Conservation (phyloP, 2,113 vertebrate species). For the Mirounga angustirostris region DNA sequence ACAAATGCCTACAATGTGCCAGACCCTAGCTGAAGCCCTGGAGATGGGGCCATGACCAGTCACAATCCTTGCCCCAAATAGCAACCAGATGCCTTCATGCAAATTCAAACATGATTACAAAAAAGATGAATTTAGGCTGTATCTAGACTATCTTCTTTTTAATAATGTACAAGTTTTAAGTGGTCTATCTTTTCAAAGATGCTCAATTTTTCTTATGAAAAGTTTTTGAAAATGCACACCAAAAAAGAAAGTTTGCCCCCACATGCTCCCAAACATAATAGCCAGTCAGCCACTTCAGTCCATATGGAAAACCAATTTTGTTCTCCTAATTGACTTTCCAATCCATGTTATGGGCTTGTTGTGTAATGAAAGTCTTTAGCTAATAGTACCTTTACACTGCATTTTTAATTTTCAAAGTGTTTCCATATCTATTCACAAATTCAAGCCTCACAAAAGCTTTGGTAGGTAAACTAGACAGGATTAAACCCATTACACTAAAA, state of each 20-base stretch:
- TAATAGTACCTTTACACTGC: not conserved
- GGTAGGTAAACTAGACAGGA: not conserved
- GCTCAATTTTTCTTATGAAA: not conserved
- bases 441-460: not conserved
- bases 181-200: not conserved
- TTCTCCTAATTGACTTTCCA: not conserved
- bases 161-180: not conserved
- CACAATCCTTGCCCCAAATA: not conserved
- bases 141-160: not conserved
- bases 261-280: not conserved
- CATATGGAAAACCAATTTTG: not conserved
- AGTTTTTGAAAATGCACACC: not conserved
- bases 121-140: not conserved
- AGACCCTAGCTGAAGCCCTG: not conserved
- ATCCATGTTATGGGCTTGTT: not conserved
- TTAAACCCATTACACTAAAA: not conserved
- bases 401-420: not conserved
- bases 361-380: not conserved
- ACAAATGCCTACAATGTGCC: not conserved
- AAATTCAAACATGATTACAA: not conserved
- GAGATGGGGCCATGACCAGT: too few relatives aligned
- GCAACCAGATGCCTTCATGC: not conserved
- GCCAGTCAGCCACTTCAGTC: not conserved
- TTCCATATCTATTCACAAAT: not conserved
- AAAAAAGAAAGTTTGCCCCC: not conserved